phyloP scores from a whole-genome alignment of 2,113 vertebrate species.

The Oreocharis arfaki region DNA sequence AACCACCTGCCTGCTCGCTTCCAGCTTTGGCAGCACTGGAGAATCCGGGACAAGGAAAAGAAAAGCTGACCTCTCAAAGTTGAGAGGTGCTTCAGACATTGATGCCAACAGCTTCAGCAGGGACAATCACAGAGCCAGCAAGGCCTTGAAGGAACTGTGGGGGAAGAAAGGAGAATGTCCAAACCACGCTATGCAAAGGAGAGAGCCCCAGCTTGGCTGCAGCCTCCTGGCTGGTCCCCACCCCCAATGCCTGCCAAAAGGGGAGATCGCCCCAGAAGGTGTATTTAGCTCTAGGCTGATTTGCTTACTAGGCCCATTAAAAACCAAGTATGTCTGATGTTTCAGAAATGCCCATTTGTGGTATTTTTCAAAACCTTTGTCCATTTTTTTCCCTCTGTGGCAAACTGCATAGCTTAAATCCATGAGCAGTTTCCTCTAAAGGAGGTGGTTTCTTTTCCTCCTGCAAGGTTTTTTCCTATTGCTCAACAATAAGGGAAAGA shows the following conservation, averaged over 20 bases:
- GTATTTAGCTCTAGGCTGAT: not conserved
- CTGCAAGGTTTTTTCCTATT: not conserved
- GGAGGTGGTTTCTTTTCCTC: not conserved
- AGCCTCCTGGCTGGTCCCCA: not conserved
- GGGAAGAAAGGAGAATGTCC: not conserved
- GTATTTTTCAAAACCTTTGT: not conserved
- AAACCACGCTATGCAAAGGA: not conserved
- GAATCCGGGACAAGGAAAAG: not conserved
- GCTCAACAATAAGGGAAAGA: not conserved
- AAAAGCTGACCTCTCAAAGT: not conserved
- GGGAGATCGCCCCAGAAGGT: not conserved
- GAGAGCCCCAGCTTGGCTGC: not conserved
- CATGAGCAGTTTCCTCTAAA: not conserved
- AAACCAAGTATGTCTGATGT: not conserved
- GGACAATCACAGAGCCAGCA: not conserved
- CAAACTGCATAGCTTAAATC: not conserved
- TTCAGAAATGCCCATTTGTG: not conserved
- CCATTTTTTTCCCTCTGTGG: not conserved
- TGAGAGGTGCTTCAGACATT: not conserved
- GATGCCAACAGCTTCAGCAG: not conserved
- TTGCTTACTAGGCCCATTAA: not conserved
- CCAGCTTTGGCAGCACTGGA: not conserved
- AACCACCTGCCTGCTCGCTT: fast-evolving
- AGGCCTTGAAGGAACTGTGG: not conserved
- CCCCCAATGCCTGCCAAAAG: not conserved